Evolutionary conservation across 2,888 invertebrate species (phyloP).

Genomic region (Leptopilina syphax): DNA sequence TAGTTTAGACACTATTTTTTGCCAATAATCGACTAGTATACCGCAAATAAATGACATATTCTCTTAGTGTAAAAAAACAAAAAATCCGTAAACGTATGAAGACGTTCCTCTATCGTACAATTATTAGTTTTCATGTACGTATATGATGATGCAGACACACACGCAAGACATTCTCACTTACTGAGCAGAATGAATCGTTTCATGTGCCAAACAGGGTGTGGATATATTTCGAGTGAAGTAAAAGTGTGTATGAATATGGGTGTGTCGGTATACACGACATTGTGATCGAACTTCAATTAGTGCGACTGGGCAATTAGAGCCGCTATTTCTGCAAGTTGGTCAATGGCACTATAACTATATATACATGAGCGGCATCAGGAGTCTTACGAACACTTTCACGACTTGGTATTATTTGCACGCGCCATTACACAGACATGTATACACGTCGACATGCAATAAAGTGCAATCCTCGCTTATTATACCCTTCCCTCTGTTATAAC

Average conservation of each 20-base stretch:
- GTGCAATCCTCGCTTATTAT: conserved; percentile 10
- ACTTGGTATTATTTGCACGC: conserved; percentile 43
- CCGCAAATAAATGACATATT: no score
- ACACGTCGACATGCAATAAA: conserved; percentile 4
- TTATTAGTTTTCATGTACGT: no score
- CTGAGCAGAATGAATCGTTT: conserved; percentile 17
- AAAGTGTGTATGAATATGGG: conserved; percentile 43
- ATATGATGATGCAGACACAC: not conserved
- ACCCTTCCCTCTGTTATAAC: not conserved
- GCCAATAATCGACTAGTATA: no score
- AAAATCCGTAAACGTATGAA: no score
- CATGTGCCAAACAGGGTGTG: conserved; percentile 6
- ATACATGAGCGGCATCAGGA: conserved; percentile 29
- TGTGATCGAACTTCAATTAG: conserved; percentile 61
- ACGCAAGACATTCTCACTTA: not conserved
- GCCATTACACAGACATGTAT: conserved; percentile 23
- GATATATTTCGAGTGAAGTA: conserved; percentile 12
- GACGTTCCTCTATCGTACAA: no score
- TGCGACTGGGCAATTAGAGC: conserved; percentile 53
- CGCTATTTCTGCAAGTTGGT: conserved; percentile 58
- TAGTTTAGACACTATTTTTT: no score
- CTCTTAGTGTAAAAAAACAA: no score
- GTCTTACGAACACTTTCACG: conserved; percentile 26
- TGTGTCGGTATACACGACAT: conserved; percentile 4
- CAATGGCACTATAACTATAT: conserved; percentile 51